phyloP scores from a whole-genome alignment of 1,140 invertebrate species.

The Charaxes varanes region DNA sequence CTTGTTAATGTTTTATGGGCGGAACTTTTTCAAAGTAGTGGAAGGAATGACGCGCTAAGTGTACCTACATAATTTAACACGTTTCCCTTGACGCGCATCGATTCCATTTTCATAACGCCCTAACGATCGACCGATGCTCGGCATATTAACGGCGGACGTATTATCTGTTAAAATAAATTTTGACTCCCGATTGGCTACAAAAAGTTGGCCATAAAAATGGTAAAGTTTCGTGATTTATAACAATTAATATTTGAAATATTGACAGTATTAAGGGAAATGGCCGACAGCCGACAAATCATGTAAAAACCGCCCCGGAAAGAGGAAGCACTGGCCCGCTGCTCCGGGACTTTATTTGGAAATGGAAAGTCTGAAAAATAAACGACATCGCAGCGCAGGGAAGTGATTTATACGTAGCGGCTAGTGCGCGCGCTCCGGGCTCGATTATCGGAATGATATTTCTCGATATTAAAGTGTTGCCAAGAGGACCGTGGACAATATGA shows the following conservation, averaged over 20 bases:
- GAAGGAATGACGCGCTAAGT: conserved; percentile 68
- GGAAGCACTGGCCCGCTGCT: conserved; percentile 65
- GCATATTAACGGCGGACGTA: conserved; percentile 16
- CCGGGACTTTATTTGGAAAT: conserved; percentile 72
- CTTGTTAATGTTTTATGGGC: conserved; percentile 73
- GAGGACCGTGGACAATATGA: conserved; percentile 71
- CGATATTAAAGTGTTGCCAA: conserved; percentile 72
- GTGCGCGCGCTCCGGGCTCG: conserved; percentile 52
- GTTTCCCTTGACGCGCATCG: conserved; percentile 35
- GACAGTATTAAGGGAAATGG: conserved; percentile 71
- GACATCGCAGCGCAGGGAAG: conserved; percentile 54
- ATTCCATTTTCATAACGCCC: conserved; percentile 17
- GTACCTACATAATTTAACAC: conserved; percentile 69
- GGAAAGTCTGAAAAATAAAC: conserved; percentile 73
- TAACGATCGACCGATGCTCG: conserved; percentile 11
- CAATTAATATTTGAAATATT: conserved; percentile 74
- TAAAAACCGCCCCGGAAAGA: conserved; percentile 70
- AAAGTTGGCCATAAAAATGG: conserved; percentile 34
- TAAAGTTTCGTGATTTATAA: conserved; percentile 68
- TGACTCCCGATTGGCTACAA: conserved; percentile 40
- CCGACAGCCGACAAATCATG: conserved; percentile 70
- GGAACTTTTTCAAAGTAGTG: conserved; percentile 67
- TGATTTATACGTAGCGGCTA: conserved; percentile 66
- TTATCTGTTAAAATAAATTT: conserved; percentile 49
- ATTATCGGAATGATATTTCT: conserved; percentile 72